Evolutionary conservation across 2,113 vertebrate genomes (phyloP), one percentile per base, ranked within the genome.

Genomic region (Leptosomus discolor): DNA sequence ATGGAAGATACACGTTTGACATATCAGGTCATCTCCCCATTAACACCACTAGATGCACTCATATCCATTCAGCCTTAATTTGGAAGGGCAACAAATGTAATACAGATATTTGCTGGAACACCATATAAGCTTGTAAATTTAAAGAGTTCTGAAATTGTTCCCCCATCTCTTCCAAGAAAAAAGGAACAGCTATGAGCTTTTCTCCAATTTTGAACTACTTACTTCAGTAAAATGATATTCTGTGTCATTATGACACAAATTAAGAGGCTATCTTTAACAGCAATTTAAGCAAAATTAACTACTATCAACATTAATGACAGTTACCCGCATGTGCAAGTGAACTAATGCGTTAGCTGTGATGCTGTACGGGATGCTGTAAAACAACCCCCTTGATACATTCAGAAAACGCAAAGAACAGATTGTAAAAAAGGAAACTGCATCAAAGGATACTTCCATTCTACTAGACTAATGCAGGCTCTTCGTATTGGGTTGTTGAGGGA

Each of bases 371-470:
- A 92, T 41, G 65, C 51, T 82, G 26, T 63, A 74, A 92, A 80
- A 95, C 57, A 79, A 80, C 54, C n/a, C 41, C 76, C 69, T 91
- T 64, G 34, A 86, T 5, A 73, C 14, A 10, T 50, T 19, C 60
- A 70, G 39, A 70, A 84, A 73, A 85, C 0, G 1, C 11, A 90
- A 90, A 61, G 67, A 90, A 88, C 67, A 95, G 67, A 91, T 11
- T 11, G 53, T 74, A 50, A 91, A 92, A 88, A 90, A 81, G 15
- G n/a, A 45, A 76, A 93, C 29, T 50, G 27, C 34, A 46, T 70
- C 63, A 95, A 98, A 99, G 99, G 99, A 99, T 99, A 99, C 99
- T 99, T 99, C 99, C 99, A 99, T 98, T 99, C 99, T 98, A 99
- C 99, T 97, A 99, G 98, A 98, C 99, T 99, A 98, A 99, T 99